A percentile compares a stretch with the other conserved stretches of the same genome.
These are phyloP conservation scores for Bicyclus anynana DNA, from an alignment of 1,140 invertebrate genomes.

Conservation along the genomic window DNA sequence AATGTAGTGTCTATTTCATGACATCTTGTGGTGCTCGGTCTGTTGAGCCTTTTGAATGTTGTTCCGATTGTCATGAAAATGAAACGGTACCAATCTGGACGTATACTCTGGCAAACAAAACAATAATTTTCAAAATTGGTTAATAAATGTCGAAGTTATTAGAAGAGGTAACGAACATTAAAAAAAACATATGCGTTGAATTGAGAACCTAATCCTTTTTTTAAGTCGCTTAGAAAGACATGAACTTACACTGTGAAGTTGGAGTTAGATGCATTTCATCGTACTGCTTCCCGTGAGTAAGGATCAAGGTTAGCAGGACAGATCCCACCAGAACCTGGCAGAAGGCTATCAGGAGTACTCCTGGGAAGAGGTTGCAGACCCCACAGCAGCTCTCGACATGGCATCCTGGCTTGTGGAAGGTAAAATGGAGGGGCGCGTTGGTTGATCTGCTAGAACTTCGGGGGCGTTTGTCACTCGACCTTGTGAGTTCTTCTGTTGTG, in stretches of 20 bases:
- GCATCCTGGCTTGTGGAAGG: conserved; percentile 58
- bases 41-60: too few relatives aligned
- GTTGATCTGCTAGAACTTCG: conserved; percentile 34
- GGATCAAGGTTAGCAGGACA: conserved; percentile 50
- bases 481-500: conserved; percentile 37
- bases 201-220: too few relatives aligned
- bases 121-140: too few relatives aligned
- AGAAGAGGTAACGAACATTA: too few relatives aligned
- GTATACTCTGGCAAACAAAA: too few relatives aligned
- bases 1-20: too few relatives aligned
- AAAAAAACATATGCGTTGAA: too few relatives aligned
- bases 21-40: too few relatives aligned
- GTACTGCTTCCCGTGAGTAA: conserved; percentile 53
- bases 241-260: conserved; percentile 44
- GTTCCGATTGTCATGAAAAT: too few relatives aligned
- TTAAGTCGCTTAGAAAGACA: too few relatives aligned
- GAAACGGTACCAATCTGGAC: too few relatives aligned
- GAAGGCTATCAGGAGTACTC: conserved; percentile 58
- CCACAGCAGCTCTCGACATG: conserved; percentile 68
- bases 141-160: too few relatives aligned
- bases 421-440: conserved; percentile 48
- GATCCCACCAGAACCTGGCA: conserved; percentile 57
- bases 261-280: conserved; percentile 60
- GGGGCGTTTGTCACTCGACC: conserved; percentile 35
- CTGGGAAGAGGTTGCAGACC: conserved; percentile 63